Conservation (phyloP, 2,888 invertebrate species). For the Stegana nigrithorax region DNA sequence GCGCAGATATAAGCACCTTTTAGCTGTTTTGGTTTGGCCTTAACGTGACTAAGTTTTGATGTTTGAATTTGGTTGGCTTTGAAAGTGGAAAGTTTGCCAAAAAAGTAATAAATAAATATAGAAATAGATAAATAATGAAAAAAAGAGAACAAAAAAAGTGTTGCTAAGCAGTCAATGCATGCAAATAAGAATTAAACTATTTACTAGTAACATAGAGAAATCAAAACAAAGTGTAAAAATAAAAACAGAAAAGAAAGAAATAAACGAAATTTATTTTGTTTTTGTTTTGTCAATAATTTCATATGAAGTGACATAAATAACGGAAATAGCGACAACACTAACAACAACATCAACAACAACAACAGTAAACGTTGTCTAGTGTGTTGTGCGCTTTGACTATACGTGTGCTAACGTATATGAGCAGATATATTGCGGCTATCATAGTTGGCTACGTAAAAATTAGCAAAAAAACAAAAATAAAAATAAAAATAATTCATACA, state of each 20-base stretch:
- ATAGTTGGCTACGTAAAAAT: too few species aligned
- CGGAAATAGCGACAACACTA: conserved; percentile 44
- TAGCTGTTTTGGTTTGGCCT: conserved; percentile 12
- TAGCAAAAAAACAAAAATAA: conserved; percentile 10
- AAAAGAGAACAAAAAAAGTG: too few species aligned
- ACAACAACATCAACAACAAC: conserved; percentile 33
- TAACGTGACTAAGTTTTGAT: conserved; percentile 12
- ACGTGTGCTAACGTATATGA: too few species aligned
- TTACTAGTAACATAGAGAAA: conserved; percentile 35
- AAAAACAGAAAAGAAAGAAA: conserved; percentile 3
- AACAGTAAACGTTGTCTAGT: conserved; percentile 11
- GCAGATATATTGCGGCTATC: too few species aligned
- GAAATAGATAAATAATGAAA: conserved; percentile 41
- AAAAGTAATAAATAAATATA: conserved; percentile 2
- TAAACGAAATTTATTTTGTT: conserved; percentile 2
- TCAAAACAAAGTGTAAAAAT: neutral
- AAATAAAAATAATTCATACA: too few species aligned
- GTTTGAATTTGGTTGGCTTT: conserved; percentile 18
- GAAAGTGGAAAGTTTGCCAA: conserved; percentile 54
- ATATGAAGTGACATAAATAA: conserved; percentile 40
- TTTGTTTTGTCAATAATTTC: conserved; percentile 55
- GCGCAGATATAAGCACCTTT: neutral
- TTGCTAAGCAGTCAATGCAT: too few species aligned
- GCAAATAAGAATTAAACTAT: conserved; percentile 33
- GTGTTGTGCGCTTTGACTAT: too few species aligned